phyloP scores from a whole-genome alignment of 2,113 vertebrate genomes.

The Tachysurus fulvidraco region DNA sequence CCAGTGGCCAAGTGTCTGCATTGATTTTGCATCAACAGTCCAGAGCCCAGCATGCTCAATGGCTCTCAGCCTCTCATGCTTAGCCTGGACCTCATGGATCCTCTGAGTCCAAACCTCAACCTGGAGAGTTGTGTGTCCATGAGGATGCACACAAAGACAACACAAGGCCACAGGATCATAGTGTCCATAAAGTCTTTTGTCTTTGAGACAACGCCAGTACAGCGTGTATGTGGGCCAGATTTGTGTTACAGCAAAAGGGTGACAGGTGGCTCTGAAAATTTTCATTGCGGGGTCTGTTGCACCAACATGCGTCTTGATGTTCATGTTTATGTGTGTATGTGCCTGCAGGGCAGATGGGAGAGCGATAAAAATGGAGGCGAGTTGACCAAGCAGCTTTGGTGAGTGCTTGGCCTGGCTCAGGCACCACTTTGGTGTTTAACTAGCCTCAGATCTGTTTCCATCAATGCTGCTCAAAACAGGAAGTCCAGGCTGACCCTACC shows the following conservation, averaged over 20 bases:
- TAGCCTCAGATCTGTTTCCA: slow-evolving; percentile 47
- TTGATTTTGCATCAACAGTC: slow-evolving; percentile 17
- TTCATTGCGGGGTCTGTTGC: neutral
- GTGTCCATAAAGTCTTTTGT: slow-evolving; percentile 12
- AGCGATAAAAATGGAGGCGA: slow-evolving; percentile 42
- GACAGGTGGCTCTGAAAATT: slow-evolving; percentile 30
- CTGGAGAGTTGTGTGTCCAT: neutral
- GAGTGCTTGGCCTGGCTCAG: slow-evolving; percentile 48
- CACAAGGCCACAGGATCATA: neutral
- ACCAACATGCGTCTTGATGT: neutral
- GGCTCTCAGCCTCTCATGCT: slow-evolving; percentile 3
- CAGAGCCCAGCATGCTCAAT: slow-evolving; percentile 15
- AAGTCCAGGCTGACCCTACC: slow-evolving; percentile 43
- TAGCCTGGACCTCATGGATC: slow-evolving; percentile 1
- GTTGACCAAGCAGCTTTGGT: slow-evolving; percentile 52
- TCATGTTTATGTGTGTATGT: neutral
- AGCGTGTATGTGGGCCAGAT: neutral
- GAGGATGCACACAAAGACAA: neutral
- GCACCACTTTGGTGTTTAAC: slow-evolving; percentile 41
- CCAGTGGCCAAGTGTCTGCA: slow-evolving; percentile 21
- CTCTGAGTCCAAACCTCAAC: slow-evolving; percentile 21
- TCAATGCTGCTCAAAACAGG: slow-evolving; percentile 42
- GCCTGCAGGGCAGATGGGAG: slow-evolving; percentile 41
- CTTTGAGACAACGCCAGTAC: slow-evolving; percentile 22
- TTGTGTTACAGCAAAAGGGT: neutral